Conservation (phyloP, 2,797 vertebrate genomes). For the Toxotes lorentzi region DNA sequence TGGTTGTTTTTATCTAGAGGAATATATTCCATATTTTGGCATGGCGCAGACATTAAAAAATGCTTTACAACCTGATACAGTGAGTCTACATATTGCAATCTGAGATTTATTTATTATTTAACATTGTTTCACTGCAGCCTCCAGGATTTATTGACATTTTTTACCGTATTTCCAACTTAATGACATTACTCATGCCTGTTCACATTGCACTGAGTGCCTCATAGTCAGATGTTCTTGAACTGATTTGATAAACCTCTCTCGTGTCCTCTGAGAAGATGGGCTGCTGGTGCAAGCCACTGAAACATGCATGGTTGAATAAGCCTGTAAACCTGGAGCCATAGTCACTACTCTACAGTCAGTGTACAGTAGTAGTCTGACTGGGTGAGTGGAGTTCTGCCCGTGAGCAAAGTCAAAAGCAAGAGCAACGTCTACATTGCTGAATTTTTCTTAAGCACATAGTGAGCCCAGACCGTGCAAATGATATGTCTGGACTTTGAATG, state of each 20-base stretch:
- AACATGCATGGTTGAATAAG: conserved; percentile 20
- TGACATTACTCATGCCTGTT: conserved; percentile 16
- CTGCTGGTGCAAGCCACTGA: conserved; percentile 24
- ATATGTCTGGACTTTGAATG: conserved; percentile 34
- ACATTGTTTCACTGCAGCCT: background rate
- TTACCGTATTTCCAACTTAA: background rate
- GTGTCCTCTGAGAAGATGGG: conserved; percentile 8
- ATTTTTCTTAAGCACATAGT: conserved; percentile 36
- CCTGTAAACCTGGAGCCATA: conserved; percentile 5
- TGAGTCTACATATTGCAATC: background rate
- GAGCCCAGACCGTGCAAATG: conserved; percentile 47
- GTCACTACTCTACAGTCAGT: background rate
- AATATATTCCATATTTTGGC: conserved; percentile 2
- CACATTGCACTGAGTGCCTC: conserved; percentile 4
- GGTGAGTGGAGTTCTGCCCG: conserved; percentile 37
- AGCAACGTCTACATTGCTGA: conserved; percentile 40
- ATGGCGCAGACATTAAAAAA: background rate
- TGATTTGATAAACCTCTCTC: conserved; percentile 20
- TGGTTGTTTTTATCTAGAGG: background rate
- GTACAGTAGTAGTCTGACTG: conserved; percentile 20
- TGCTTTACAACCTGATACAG: background rate
- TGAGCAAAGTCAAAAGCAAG: conserved; percentile 51
- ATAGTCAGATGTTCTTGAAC: conserved; percentile 17
- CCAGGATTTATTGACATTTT: background rate
- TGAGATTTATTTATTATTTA: conserved; percentile 34